Percentiles rank a stretch among this genome's conserved stretches.
phyloP scores from a whole-genome alignment of 2,888 invertebrate genomes.

The Scaptomyza polygonia region DNA sequence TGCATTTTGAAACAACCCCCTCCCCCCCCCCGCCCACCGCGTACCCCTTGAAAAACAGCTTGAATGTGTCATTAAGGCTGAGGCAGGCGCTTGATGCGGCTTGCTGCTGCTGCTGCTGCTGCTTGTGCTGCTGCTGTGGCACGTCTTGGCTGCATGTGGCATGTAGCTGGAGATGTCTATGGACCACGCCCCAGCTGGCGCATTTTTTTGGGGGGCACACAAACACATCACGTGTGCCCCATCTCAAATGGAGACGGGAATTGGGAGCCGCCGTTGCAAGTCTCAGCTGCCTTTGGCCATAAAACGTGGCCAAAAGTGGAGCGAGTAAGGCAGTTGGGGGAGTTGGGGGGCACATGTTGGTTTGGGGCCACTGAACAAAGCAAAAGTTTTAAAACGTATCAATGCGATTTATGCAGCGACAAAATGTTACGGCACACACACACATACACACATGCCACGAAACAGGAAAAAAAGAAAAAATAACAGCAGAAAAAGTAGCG shows the following conservation, averaged over 20 bases:
- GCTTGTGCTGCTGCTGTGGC: slow-evolving; percentile 23
- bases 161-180: slow-evolving; percentile 50
- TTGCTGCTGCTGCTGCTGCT: slow-evolving; percentile 2
- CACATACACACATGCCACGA: slow-evolving; percentile 27
- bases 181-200: slow-evolving; percentile 50
- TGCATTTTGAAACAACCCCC: slow-evolving; percentile 21
- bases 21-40: too few species aligned
- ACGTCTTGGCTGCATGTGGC: slow-evolving; percentile 64
- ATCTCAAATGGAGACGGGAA: slow-evolving; percentile 40
- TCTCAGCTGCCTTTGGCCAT: slow-evolving; percentile 51
- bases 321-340: neutral
- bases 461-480: neutral
- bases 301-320: slow-evolving; percentile 42
- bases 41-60: too few species aligned
- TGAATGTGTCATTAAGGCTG: slow-evolving; percentile 66
- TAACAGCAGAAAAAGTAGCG: slow-evolving; percentile 8
- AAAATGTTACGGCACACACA: slow-evolving; percentile 49
- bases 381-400: slow-evolving; percentile 67
- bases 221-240: slow-evolving; percentile 47
- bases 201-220: slow-evolving; percentile 50
- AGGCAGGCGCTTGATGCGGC: slow-evolving; percentile 46
- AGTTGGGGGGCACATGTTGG: neutral
- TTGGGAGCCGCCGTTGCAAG: slow-evolving; percentile 14
- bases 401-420: slow-evolving; percentile 76
- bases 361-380: slow-evolving; percentile 49